A percentile compares a stretch with the other conserved stretches of the same genome.
These are phyloP conservation scores for Hypanus sabinus DNA, from an alignment of 2,113 vertebrate species.

Conservation along the genomic window DNA sequence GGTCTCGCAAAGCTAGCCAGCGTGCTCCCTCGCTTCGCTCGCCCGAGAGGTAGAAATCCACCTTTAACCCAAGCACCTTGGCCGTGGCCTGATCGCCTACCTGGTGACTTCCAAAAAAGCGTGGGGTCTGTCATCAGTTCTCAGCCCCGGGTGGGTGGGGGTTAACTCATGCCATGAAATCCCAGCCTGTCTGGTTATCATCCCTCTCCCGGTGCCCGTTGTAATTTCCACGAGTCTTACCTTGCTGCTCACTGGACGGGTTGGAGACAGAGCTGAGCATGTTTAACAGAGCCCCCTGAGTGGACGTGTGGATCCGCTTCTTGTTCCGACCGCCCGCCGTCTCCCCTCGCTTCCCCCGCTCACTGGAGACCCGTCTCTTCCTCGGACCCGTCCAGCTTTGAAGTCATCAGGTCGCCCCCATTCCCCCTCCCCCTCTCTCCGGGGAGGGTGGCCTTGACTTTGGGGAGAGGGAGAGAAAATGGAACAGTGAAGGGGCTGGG, in stretches of 20 bases:
- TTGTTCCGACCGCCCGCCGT: background rate
- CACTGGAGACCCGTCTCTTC: background rate
- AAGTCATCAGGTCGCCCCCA: background rate
- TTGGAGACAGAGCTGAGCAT: background rate
- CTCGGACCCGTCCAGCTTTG: background rate
- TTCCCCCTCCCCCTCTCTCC: too few species aligned
- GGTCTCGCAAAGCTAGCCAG: too few species aligned
- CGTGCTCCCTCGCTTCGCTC: too few species aligned
- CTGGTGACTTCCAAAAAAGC: background rate
- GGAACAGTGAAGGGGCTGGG: background rate
- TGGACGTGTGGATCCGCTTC: too few species aligned
- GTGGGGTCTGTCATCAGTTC: background rate
- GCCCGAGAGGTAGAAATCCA: background rate
- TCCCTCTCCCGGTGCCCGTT: background rate
- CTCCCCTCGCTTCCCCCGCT: background rate
- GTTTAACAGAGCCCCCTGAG: background rate
- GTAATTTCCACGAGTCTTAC: background rate
- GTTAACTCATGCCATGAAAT: too few species aligned
- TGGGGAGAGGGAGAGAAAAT: background rate
- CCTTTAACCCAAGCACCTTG: background rate
- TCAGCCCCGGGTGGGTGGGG: background rate
- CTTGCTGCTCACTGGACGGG: background rate
- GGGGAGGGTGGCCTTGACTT: constrained; percentile 30
- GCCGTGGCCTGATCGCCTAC: background rate
- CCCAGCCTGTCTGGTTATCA: background rate